Evolutionary conservation across 2,113 vertebrate species (phyloP).

Genomic region (Tachysurus vachellii): DNA sequence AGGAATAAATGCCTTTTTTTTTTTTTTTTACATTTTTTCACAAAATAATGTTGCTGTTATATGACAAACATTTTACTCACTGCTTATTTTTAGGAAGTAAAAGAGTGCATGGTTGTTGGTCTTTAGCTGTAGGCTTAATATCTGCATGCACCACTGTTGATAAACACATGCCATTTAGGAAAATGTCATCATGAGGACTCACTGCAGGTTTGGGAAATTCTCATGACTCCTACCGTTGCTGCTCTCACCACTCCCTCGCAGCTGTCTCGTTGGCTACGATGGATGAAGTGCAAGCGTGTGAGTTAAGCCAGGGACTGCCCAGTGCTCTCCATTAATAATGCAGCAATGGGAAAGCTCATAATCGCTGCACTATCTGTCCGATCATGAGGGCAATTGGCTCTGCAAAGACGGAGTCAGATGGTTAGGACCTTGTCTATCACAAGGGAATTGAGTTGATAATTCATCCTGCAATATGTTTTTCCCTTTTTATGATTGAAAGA

Average conservation of each 20-base stretch:
- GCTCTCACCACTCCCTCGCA: slow-evolving; percentile 11
- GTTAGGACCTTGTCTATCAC: slow-evolving; percentile 3
- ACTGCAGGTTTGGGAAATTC: slow-evolving; percentile 16
- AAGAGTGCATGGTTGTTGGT: slow-evolving; percentile 22
- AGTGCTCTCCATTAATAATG: slow-evolving; percentile 54
- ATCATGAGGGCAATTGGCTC: slow-evolving; percentile 47
- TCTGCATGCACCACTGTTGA: slow-evolving; percentile 18
- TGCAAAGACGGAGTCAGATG: slow-evolving; percentile 6
- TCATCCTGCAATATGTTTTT: not conserved
- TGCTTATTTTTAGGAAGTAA: slow-evolving; percentile 9
- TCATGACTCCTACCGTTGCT: slow-evolving; percentile 1
- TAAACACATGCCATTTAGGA: slow-evolving; percentile 54
- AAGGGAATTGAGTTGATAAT: not conserved
- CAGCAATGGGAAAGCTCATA: slow-evolving; percentile 54
- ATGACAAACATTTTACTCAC: slow-evolving; percentile 31
- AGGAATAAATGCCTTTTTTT: not conserved
- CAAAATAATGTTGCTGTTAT: not conserved
- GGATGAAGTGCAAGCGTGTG: slow-evolving; percentile 2
- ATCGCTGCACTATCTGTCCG: slow-evolving; percentile 37
- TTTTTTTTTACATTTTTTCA: slow-evolving; percentile 23
- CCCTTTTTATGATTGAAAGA: not conserved
- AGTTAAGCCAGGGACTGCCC: slow-evolving; percentile 39
- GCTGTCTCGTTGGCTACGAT: slow-evolving; percentile 34
- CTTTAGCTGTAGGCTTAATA: slow-evolving; percentile 13
- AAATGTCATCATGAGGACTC: slow-evolving; percentile 43